These are phyloP conservation scores for Sphaerophoria rueppellii DNA, from an alignment of 2,888 invertebrate species.

Conservation along the genomic window DNA sequence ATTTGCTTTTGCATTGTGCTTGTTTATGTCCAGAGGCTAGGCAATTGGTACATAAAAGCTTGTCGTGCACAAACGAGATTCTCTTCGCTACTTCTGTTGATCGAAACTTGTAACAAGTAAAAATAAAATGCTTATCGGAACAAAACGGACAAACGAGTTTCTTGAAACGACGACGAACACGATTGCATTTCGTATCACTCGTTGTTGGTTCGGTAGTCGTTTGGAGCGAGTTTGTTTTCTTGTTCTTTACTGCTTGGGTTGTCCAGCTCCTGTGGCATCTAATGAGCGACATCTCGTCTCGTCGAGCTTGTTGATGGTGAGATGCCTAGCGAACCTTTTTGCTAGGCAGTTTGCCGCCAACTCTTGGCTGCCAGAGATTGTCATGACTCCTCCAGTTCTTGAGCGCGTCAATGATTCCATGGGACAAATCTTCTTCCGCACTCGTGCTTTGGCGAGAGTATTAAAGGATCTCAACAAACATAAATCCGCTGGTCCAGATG, in stretches of 20 bases:
- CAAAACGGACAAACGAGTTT: constrained; percentile 3
- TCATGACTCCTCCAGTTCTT: too few relatives aligned
- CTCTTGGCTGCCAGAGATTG: too few relatives aligned
- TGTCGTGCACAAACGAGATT: constrained; percentile 1
- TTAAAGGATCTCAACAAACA: too few relatives aligned
- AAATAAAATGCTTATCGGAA: constrained; percentile 13
- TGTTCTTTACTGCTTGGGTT: background rate
- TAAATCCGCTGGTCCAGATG: too few relatives aligned
- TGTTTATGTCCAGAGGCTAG: background rate
- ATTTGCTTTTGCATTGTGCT: background rate
- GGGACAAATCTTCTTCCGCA: too few relatives aligned
- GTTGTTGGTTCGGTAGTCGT: too few relatives aligned
- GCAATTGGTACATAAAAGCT: constrained; percentile 20
- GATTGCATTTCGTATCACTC: background rate
- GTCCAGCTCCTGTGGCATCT: background rate
- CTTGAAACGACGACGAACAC: background rate
- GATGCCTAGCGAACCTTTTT: constrained; percentile 9
- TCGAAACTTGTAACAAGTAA: constrained; percentile 33
- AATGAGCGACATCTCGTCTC: constrained; percentile 35
- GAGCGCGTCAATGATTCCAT: too few relatives aligned
- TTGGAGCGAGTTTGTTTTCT: background rate
- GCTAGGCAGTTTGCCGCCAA: background rate
- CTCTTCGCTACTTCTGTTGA: constrained; percentile 8
- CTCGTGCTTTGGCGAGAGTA: too few relatives aligned
- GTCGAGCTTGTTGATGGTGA: constrained; percentile 36